Evolutionary conservation across 2,113 vertebrate genomes (phyloP).

Genomic region (Oreochromis spilurus): DNA sequence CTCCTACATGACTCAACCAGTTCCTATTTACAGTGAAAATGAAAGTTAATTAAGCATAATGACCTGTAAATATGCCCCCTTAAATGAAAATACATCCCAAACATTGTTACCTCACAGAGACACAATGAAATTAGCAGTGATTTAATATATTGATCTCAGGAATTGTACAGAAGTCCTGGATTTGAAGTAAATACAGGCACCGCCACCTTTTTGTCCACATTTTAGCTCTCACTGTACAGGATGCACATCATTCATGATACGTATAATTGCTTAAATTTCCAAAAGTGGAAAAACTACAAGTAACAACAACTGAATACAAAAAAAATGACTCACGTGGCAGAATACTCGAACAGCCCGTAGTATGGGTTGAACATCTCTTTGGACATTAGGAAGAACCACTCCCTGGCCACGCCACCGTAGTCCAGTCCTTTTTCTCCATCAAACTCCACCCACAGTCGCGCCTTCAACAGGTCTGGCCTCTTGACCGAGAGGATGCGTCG

Average conservation of each 20-base stretch:
- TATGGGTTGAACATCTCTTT: conserved; percentile 99
- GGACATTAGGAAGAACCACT: conserved; percentile 99
- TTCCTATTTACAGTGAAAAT: neutral
- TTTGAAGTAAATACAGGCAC: neutral
- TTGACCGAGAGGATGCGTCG: conserved; percentile 89
- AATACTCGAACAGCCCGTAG: conserved; percentile 97
- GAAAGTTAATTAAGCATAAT: neutral
- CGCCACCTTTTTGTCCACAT: neutral
- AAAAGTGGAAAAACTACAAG: neutral
- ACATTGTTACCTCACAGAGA: neutral
- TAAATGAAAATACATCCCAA: neutral
- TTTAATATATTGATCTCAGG: neutral
- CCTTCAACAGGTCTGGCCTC: conserved; percentile 88
- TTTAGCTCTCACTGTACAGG: neutral
- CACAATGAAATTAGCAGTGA: neutral
- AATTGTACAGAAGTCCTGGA: neutral
- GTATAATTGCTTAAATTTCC: neutral
- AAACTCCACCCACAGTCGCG: conserved; percentile 95
- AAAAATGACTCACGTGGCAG: conserved; percentile 86
- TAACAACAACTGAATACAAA: neutral
- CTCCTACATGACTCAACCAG: neutral
- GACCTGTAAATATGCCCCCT: neutral
- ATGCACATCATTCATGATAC: neutral
- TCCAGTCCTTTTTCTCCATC: conserved; percentile 97
- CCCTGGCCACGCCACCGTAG: conserved; percentile 92